Base-by-base conservation (phyloP, 2,797 vertebrate species). In the Gila robusta region DNA sequence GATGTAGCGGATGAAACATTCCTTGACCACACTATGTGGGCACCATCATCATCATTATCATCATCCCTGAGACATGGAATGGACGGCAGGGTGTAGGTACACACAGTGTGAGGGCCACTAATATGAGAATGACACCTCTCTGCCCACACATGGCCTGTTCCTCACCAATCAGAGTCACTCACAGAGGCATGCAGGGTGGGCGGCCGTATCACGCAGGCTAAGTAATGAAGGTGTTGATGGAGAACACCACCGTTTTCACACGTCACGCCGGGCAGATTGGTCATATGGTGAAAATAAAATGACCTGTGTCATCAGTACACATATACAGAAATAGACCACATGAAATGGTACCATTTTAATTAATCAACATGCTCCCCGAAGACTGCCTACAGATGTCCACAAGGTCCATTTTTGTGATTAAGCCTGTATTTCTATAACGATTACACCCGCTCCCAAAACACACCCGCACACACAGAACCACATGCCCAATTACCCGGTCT, bases 161-260 rank as follows among this genome's bases (percentile, higher is more conserved):
- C 86, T 90, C 84, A 90, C 90, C 87, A 89, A 91, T 89, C 90
- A 90, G 89, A 92, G 90, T 92, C 91, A 91, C 90, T 92, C 86
- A 88, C 87, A 89, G 86, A 91, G 91, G 89, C 88, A 87, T 88
- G 89, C 77, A 71, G 83, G 88, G 90, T 92, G 90, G 91, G 91
- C 81, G 90, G 90, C 87, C 88, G 81, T 88, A 91, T 91, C 90
- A 87, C 86, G 85, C 90, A 88, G 90, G 88, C 90, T 84, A 90
- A 90, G 90, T 90, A 91, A 91, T 91, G 89, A 88, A 89, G 89
- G 88, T 89, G 85, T 89, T 86, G 90, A 88, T 91, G 89, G 89
- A 92, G 89, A 89, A 90, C 86, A 89, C 85, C 88, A 87, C 81
- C 88, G 84, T 88, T 91, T 91, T 90, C 90, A 91, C 90, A 90